A percentile compares a stretch with the other conserved stretches of the same genome.
Conservation (phyloP, 2,797 vertebrate species). For the Lycodopsis pacificus region DNA sequence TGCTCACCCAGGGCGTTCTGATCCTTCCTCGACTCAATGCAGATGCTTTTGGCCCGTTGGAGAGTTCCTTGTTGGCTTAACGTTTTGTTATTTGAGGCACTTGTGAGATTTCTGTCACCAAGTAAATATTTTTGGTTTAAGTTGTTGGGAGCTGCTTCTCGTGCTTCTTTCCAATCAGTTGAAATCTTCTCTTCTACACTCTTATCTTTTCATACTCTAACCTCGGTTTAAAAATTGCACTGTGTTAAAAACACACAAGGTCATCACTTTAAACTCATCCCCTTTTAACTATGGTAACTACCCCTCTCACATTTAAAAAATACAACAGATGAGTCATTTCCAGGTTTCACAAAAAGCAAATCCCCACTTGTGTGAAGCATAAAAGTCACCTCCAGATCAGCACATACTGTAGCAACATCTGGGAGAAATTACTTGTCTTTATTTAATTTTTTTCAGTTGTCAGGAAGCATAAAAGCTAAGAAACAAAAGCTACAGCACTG, state of each 20-base stretch:
- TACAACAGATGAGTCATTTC: neutral
- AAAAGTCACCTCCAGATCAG: neutral
- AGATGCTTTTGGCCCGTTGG: neutral
- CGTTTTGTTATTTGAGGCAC: neutral
- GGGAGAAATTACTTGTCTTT: too few species aligned
- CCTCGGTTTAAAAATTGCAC: neutral
- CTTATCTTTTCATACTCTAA: neutral
- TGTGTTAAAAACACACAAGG: too few species aligned
- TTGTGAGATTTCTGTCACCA: too few species aligned
- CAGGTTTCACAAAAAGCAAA: neutral
- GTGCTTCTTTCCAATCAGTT: neutral
- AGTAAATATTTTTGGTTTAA: neutral
- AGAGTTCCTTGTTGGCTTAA: too few species aligned
- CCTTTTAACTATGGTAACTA: neutral
- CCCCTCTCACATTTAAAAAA: neutral
- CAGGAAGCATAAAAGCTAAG: neutral
- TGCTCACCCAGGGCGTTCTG: accelerated
- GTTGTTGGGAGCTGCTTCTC: neutral
- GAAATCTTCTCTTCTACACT: neutral
- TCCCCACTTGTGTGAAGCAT: neutral
- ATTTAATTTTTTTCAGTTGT: neutral
- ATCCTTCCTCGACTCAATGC: neutral
- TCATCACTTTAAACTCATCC: too few species aligned
- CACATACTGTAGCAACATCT: neutral
- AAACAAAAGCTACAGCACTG: neutral